Conservation (phyloP, 2,113 vertebrate genomes). For the Lycaon pictus region DNA sequence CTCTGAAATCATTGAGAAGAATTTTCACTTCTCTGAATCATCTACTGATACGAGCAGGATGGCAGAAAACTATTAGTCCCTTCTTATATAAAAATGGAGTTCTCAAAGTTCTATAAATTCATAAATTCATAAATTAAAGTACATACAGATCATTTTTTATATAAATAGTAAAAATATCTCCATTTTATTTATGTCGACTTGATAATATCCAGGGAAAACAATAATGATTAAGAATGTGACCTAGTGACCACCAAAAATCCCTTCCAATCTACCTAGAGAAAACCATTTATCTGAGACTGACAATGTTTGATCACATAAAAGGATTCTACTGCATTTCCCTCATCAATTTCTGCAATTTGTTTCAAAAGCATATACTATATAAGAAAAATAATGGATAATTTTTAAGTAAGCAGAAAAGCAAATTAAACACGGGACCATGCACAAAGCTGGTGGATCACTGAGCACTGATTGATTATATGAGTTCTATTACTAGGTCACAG, state of each 20-base stretch:
- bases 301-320: background rate
- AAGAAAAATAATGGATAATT: conserved; percentile 6
- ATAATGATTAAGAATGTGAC: background rate
- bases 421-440: background rate
- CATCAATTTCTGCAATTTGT: background rate
- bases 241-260: background rate
- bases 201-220: background rate
- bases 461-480: background rate
- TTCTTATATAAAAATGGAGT: background rate
- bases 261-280: background rate
- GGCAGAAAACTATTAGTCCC: background rate
- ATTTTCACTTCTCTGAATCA: conserved; percentile 26
- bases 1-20: background rate
- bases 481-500: background rate
- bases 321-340: background rate
- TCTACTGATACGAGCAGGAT: background rate
- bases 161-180: background rate
- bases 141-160: background rate
- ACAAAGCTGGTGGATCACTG: background rate
- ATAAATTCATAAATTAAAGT: background rate
- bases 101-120: background rate
- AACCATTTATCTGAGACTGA: background rate
- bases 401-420: conserved; percentile 34
- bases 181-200: background rate
- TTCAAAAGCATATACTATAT: background rate